These are phyloP conservation scores for Brachionus rubens DNA, from an alignment of 1,140 invertebrate genomes.

Conservation along the genomic window DNA sequence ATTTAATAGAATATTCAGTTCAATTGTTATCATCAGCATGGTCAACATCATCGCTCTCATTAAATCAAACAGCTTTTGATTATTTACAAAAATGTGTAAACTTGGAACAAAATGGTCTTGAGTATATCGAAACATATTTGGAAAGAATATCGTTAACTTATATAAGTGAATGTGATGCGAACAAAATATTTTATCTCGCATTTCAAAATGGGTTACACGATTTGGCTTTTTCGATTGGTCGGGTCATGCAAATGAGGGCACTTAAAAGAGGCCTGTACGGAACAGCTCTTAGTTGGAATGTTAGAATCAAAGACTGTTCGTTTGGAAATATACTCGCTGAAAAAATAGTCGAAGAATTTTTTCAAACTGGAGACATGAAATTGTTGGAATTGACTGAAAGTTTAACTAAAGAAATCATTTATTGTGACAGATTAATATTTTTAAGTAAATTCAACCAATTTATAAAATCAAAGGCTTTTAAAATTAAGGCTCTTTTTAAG, in stretches of 20 bases:
- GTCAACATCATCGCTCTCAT: not conserved
- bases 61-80: slow-evolving; percentile 42
- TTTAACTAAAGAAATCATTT: slow-evolving; percentile 30
- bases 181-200: slow-evolving; percentile 19
- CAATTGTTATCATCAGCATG: slow-evolving; percentile 19
- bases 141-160: slow-evolving; percentile 27
- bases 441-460: not conserved
- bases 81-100: slow-evolving; percentile 19
- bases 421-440: slow-evolving; percentile 37
- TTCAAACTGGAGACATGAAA: not conserved
- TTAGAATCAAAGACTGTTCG: slow-evolving; percentile 27
- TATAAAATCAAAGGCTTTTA: not conserved
- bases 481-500: not conserved
- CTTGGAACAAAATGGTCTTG: not conserved
- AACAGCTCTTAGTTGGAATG: slow-evolving; percentile 27
- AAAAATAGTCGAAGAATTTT: slow-evolving; percentile 24
- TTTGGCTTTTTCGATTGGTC: slow-evolving; percentile 39
- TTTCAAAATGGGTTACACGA: slow-evolving; percentile 39
- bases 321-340: slow-evolving; percentile 18
- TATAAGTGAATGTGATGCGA: not conserved
- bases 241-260: slow-evolving; percentile 31
- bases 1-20: slow-evolving; percentile 12
- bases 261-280: slow-evolving; percentile 7
- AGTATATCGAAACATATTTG: slow-evolving; percentile 3
- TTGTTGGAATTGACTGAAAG: slow-evolving; percentile 28